Conservation (phyloP, 2,888 invertebrate species). For the Epinotia demarniana region DNA sequence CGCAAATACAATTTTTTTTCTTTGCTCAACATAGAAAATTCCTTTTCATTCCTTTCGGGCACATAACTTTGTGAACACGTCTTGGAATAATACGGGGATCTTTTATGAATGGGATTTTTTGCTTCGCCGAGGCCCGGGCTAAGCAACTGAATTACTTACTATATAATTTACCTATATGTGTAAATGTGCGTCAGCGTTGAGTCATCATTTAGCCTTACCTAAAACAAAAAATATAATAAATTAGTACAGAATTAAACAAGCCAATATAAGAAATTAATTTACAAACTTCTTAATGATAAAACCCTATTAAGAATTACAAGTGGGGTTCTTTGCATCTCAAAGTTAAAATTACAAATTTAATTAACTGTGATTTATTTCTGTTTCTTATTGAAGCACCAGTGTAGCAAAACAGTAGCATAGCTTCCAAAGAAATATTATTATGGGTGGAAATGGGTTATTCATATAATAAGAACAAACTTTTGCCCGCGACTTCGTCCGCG, state of each 20-base stretch:
- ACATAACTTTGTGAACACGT: slow-evolving; percentile 70
- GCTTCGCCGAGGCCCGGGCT: slow-evolving; percentile 54
- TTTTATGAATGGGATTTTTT: slow-evolving; percentile 69
- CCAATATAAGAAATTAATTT: slow-evolving; percentile 39
- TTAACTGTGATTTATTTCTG: slow-evolving; percentile 30
- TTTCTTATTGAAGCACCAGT: neutral
- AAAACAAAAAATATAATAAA: slow-evolving; percentile 60
- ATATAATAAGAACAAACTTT: neutral
- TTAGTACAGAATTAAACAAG: slow-evolving; percentile 35
- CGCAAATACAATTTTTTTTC: slow-evolving; percentile 69
- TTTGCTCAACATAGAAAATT: slow-evolving; percentile 64
- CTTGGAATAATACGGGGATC: slow-evolving; percentile 66
- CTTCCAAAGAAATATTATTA: neutral
- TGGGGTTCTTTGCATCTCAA: slow-evolving; percentile 29
- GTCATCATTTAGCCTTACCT: slow-evolving; percentile 59
- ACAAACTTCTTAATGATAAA: slow-evolving; percentile 39
- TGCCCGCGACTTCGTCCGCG: too few species aligned
- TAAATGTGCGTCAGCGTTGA: slow-evolving; percentile 3
- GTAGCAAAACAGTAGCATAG: neutral
- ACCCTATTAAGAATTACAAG: slow-evolving; percentile 39
- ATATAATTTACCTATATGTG: neutral
- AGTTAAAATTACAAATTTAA: slow-evolving; percentile 37
- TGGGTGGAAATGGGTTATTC: neutral
- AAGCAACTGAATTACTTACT: slow-evolving; percentile 49
- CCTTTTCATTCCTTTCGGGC: slow-evolving; percentile 62